Base-by-base conservation (phyloP, 2,113 vertebrate genomes). In the Montifringilla adamsi region DNA sequence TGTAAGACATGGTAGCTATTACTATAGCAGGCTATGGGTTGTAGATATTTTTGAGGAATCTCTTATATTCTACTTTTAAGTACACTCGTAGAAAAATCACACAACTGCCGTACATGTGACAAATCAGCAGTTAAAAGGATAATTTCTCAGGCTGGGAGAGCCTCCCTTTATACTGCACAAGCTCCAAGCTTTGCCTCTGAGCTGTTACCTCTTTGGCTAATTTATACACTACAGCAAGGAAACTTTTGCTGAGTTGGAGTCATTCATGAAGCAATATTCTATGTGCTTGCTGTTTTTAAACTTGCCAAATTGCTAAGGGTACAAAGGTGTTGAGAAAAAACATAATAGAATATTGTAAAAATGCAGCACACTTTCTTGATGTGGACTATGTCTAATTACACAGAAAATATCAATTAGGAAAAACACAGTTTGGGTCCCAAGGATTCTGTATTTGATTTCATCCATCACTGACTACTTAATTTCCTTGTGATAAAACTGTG, bases 11-110 rank as follows among this genome's bases (percentile, higher is more conserved):
- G 27, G n/a, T 90, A 81, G 62, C 58, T 84, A 53, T 75, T 89
- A 35, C 66, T 86, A 26, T 49, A 81, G 64, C 72, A 84, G 33
- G 63, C 64, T 91, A 53, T 72, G 75, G 83, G 88, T 81, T 88
- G 93, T 92, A 90, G 79, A 73, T 92, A 82, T 35, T 94, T 78
- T 87, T 56, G 86, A 90, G 43, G 41, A 89, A 52, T 82, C 41
- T 69, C 11, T 68, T 88, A 60, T 67, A 84, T 18, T 81, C 47
- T 84, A 6, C 68, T 84, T 80, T 60, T 79, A 86, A 70, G 28
- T 81, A 60, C 44, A 31, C 5, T 37, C 39, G 33, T 21, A 75
- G 62, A 77, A 86, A 76, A 90, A 33, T 52, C 18, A 75, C 26
- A 16, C 27, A 50, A 16, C 28, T 90, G 58, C 16, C 0, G 0